Percentiles rank a stretch among this genome's conserved stretches.
Evolutionary conservation across 2,888 invertebrate genomes (phyloP).

Genomic region (Cerastis rubricosa): DNA sequence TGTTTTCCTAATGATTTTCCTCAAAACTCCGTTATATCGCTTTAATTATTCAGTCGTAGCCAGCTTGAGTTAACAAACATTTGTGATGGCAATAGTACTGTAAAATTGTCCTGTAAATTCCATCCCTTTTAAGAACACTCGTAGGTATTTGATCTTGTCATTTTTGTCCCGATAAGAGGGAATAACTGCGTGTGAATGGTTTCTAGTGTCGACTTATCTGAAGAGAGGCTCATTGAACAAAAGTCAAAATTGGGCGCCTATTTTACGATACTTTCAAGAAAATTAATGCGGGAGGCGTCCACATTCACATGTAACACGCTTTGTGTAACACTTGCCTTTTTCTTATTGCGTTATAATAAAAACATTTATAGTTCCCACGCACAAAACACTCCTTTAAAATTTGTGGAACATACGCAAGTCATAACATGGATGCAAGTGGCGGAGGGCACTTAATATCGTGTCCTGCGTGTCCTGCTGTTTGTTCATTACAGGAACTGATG

Average conservation of each 20-base stretch:
- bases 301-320: background rate
- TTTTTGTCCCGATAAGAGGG: background rate
- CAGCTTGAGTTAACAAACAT: slow-evolving; percentile 24
- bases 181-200: background rate
- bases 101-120: background rate
- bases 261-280: background rate
- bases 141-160: background rate
- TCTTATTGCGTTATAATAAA: background rate
- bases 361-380: background rate
- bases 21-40: slow-evolving; percentile 2
- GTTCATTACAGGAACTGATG: too few relatives aligned
- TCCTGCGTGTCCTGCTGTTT: too few relatives aligned
- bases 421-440: too few relatives aligned
- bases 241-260: background rate
- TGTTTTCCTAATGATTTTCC: slow-evolving; percentile 25
- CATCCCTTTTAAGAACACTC: background rate
- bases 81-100: background rate
- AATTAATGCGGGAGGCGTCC: background rate
- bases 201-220: background rate
- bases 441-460: too few relatives aligned
- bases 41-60: slow-evolving; percentile 21
- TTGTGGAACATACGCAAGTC: background rate
- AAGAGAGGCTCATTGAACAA: background rate
- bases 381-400: background rate
- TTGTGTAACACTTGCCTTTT: background rate